These are phyloP conservation scores for Poeciliopsis paucimaculata DNA, from an alignment of 2,797 vertebrate species.

Conservation along the genomic window DNA sequence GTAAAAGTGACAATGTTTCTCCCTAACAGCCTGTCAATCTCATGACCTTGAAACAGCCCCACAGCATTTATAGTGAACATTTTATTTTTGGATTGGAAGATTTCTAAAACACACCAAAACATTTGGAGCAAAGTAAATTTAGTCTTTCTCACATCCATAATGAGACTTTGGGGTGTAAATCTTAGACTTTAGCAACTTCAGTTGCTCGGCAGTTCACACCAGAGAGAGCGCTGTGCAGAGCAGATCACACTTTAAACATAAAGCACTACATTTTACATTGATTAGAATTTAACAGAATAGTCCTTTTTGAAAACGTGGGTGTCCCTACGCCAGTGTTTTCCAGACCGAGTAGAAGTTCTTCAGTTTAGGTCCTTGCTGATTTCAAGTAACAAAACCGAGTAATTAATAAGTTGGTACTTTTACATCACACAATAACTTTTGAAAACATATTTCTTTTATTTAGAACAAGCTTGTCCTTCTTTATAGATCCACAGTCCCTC, in stretches of 20 bases:
- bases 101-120: neutral
- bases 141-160: neutral
- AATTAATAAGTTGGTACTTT: no score
- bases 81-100: neutral
- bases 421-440: no score
- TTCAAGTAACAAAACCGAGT: no score
- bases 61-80: neutral
- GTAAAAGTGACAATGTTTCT: neutral
- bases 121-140: neutral
- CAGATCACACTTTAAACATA: neutral
- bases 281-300: neutral
- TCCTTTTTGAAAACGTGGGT: no score
- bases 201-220: neutral
- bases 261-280: neutral
- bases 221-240: neutral
- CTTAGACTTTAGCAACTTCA: neutral
- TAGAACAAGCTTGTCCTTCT: no score
- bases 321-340: no score
- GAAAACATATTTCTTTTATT: no score
- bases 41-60: constrained; percentile 18
- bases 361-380: no score
- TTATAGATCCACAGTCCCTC: no score
- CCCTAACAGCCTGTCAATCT: neutral
- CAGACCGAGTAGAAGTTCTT: no score
- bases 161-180: neutral